Evolutionary conservation across 2,113 vertebrate genomes (phyloP).

Genomic region (Acrocephalus kingi): DNA sequence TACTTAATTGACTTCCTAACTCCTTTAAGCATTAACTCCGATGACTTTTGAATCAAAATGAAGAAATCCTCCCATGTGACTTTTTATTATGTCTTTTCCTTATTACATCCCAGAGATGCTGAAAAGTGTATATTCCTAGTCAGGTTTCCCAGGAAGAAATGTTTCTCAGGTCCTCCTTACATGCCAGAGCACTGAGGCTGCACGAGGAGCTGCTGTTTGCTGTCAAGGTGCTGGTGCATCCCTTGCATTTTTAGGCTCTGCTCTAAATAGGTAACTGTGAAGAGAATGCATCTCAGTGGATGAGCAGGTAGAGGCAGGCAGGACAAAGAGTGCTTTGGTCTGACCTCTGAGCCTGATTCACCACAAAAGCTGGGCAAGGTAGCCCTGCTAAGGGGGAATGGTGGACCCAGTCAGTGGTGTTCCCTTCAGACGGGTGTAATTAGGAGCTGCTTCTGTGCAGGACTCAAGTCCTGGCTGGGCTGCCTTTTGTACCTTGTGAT

Average conservation of each 20-base stretch:
- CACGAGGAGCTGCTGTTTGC: rapidly evolving
- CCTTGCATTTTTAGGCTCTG: neutral
- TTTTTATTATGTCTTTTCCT: neutral
- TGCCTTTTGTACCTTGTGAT: neutral
- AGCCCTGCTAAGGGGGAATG: rapidly evolving
- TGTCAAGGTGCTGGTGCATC: neutral
- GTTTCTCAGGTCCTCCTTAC: neutral
- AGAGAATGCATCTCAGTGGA: neutral
- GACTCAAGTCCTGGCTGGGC: neutral
- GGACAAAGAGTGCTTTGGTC: neutral
- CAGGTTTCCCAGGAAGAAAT: neutral
- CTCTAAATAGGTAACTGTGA: neutral
- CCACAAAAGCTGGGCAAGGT: neutral
- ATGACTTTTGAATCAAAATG: neutral
- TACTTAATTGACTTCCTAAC: neutral
- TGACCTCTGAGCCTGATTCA: neutral
- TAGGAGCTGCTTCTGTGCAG: neutral
- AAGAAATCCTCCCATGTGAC: neutral
- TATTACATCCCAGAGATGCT: neutral
- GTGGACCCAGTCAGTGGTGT: neutral
- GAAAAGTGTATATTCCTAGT: neutral
- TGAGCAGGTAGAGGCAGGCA: neutral
- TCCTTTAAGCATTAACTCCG: neutral
- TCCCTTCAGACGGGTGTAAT: neutral
- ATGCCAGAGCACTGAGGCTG: neutral